These are phyloP conservation scores for Myopa testacea DNA, from an alignment of 2,888 invertebrate species.

Conservation along the genomic window DNA sequence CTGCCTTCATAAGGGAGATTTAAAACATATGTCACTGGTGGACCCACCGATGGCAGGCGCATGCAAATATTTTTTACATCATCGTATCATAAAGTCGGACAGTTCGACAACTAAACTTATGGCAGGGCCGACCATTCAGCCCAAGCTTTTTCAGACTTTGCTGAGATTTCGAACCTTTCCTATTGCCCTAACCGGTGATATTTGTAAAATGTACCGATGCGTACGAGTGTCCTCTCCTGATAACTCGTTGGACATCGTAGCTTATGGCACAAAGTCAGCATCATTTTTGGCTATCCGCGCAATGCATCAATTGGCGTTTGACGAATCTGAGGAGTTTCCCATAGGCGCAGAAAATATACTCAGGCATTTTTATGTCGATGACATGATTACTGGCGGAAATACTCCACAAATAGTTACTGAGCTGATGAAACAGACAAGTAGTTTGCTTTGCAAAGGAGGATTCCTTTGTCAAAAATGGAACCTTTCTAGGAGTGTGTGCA, in stretches of 20 bases:
- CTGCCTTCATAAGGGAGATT: not conserved
- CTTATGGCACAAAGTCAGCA: constrained; percentile 38
- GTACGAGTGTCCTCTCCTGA: constrained; percentile 28
- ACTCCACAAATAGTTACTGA: constrained; percentile 6
- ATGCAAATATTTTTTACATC: constrained; percentile 9
- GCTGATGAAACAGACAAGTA: not conserved
- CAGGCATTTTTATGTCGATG: constrained; percentile 44
- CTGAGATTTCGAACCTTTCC: constrained; percentile 3
- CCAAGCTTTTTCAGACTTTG: not conserved
- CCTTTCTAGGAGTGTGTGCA: too few species aligned
- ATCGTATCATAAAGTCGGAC: constrained; percentile 14
- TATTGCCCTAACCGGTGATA: constrained; percentile 42
- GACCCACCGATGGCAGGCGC: not conserved
- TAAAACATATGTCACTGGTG: constrained; percentile 18
- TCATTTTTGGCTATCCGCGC: constrained; percentile 36
- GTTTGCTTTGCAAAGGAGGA: not conserved
- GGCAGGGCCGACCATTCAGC: constrained; percentile 22
- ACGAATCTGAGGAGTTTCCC: constrained; percentile 26
- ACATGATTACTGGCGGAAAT: constrained; percentile 39
- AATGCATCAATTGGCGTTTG: constrained; percentile 39
- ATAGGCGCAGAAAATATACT: constrained; percentile 29
- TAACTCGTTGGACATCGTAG: not conserved
- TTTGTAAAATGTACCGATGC: constrained; percentile 45
- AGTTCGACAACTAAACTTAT: constrained; percentile 37
- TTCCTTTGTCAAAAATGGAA: too few species aligned